Base-by-base conservation (phyloP, 1,140 invertebrate genomes). In the Ceratitis capitata region DNA sequence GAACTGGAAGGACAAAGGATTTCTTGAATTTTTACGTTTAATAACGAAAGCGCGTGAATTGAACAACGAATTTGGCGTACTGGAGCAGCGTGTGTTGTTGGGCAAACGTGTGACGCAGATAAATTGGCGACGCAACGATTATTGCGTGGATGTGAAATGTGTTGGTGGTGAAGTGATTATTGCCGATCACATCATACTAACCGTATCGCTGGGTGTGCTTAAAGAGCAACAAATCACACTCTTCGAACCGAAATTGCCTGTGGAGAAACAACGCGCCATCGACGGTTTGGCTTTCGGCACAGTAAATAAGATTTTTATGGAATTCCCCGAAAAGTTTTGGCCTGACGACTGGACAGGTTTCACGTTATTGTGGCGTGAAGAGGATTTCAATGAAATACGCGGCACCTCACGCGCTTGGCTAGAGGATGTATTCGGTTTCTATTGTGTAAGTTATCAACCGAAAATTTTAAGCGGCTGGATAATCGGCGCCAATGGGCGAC, bases 231-330 rank as follows among this genome's bases (percentile, higher is more conserved):
- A 86, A 86, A 9, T 91, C 93, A 88, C 90, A 49, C 87, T 96
- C 2, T 96, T 96, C 88, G 92, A 92, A 32, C 95, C 95, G 0
- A 88, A 92, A 56, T 88, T 96, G 58, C 94, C 95, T 0, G 85
- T 91, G 32, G 90, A 93, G 35, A 96, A 96, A 92, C 90, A 94
- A 26, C 92, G 93, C 29, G 92, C 94, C 0, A 95, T 96, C 23
- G 92, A 95, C 89, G 93, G 93, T 6, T 88, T 97, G 32, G 94
- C 94, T 14, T 94, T 96, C 87, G 96, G 95, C 29, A 94, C 94
- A 0, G 94, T 97, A 0, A 94, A 96, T 89, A 97, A 97, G 92
- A 94, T 98, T 56, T 97, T 96, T 88, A 89, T 96, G 19, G 94
- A 95, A 89, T 96, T 96, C 87, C 92, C 93, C 0, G 88, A 93